phyloP scores from a whole-genome alignment of 1,140 invertebrate species.

The Amyelois transitella region DNA sequence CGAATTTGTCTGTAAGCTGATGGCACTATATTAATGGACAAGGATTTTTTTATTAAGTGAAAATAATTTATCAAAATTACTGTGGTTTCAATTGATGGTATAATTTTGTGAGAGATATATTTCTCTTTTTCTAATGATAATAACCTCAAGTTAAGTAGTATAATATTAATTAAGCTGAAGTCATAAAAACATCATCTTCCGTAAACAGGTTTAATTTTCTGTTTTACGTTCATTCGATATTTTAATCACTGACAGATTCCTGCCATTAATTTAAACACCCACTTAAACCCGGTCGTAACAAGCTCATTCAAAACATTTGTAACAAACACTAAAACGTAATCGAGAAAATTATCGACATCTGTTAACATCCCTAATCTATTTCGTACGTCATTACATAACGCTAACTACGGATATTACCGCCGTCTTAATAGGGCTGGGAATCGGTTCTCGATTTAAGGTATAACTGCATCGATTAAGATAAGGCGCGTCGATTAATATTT shows the following conservation, averaged over 20 bases:
- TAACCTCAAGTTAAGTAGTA: no score
- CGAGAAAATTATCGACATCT: neutral
- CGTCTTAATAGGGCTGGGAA: slow-evolving; percentile 30
- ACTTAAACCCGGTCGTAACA: neutral
- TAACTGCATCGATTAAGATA: slow-evolving; percentile 30
- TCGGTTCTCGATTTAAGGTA: slow-evolving; percentile 33
- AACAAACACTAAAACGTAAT: neutral
- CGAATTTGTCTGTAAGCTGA: no score
- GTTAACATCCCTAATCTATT: slow-evolving; percentile 4
- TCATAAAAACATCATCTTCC: neutral
- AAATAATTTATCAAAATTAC: no score
- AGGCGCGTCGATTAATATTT: slow-evolving; percentile 24
- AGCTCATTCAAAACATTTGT: neutral
- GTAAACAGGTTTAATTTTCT: neutral
- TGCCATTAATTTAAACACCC: neutral
- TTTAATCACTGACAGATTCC: no score
- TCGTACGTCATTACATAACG: slow-evolving; percentile 3
- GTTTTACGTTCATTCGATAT: no score
- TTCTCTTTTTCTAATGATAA: no score
- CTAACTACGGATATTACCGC: slow-evolving; percentile 24
- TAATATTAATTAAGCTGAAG: neutral
- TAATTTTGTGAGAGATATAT: no score
- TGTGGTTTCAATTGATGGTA: no score
- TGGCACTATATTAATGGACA: no score
- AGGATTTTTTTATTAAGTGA: no score